Base-by-base conservation (phyloP, 92 coral and sea anemone genomes). In the Palythoa grandis region DNA sequence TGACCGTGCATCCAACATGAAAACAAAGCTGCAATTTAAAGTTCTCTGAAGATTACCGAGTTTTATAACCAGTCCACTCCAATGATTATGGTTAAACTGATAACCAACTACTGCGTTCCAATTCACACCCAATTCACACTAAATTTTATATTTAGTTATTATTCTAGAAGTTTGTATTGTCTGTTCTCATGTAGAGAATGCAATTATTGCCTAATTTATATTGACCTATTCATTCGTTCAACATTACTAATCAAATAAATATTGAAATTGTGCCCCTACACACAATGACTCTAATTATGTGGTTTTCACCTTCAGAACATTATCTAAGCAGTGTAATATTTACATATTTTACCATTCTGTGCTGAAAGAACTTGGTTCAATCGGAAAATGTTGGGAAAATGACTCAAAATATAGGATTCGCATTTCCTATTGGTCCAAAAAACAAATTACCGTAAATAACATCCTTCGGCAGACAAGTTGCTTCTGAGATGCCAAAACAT, bases 321-420 rank as follows among this genome's bases (percentile, higher is more conserved):
- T 9, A 60, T 78, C 12, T 38, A 17, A 16, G 29, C 37, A 17
- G 70, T 60, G 71, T 65, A 80, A 52, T 66, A 80, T 79, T 61
- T 79, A 67, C 85, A 80, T 38, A 60, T 11, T n/a, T 79, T 48
- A n/a, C 74, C 43, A 65, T 80, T 80, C 53, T 23, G n/a, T 47
- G 66, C 12, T 11, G 47, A n/a, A 66, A 19, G 29, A 37, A 23
- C 54, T 39, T 58, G 1, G 1, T 24, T 25, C 65, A 24, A 16
- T 76, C 38, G 37, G 25, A 29, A 7, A 47, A 40, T 65, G 57
- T 40, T 13, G 52, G 54, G 35, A 54, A 80, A 48, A 66, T 16
- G 40, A 80, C 72, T 53, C 35, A 22, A 8, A 79, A 13, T 22
- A 40, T 38, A 12, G 16, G 66, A 23, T 10, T 7, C 19, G 10